Percentiles rank a stretch among this genome's conserved stretches.
These are phyloP conservation scores for Antennarius maculatus DNA, from an alignment of 2,797 vertebrate species.

Conservation along the genomic window DNA sequence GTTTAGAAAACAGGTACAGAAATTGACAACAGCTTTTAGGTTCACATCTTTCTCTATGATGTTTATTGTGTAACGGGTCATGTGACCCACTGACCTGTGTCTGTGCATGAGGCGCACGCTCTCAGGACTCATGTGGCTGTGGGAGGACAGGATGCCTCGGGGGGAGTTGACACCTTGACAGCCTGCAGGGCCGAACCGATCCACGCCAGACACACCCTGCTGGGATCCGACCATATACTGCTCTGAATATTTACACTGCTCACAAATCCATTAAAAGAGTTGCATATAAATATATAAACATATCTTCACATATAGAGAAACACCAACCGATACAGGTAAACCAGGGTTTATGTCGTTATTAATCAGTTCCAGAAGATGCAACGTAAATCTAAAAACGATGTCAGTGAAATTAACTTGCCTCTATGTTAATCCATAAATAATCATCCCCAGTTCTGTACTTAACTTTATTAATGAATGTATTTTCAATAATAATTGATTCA, in stretches of 20 bases:
- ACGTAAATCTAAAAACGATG: no score
- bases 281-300: neutral
- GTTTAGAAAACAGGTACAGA: neutral
- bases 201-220: constrained; percentile 92
- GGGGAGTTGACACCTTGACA: constrained; percentile 89
- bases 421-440: no score
- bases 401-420: no score
- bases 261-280: constrained; percentile 4
- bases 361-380: no score
- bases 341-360: no score
- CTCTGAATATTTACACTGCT: constrained; percentile 78
- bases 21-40: neutral
- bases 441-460: no score
- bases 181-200: constrained; percentile 88
- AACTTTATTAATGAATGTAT: no score
- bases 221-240: constrained; percentile 79
- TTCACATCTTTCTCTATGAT: no score
- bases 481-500: no score
- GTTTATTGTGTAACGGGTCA: neutral
- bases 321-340: no score
- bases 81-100: constrained; percentile 86
- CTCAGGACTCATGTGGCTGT: constrained; percentile 96
- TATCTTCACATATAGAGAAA: neutral
- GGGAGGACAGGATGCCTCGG: constrained; percentile 88
- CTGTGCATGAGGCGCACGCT: constrained; percentile 93